Percentiles rank a stretch among this genome's conserved stretches.
Evolutionary conservation across 1,140 invertebrate genomes (phyloP).

Genomic region (Gryllus bimaculatus): DNA sequence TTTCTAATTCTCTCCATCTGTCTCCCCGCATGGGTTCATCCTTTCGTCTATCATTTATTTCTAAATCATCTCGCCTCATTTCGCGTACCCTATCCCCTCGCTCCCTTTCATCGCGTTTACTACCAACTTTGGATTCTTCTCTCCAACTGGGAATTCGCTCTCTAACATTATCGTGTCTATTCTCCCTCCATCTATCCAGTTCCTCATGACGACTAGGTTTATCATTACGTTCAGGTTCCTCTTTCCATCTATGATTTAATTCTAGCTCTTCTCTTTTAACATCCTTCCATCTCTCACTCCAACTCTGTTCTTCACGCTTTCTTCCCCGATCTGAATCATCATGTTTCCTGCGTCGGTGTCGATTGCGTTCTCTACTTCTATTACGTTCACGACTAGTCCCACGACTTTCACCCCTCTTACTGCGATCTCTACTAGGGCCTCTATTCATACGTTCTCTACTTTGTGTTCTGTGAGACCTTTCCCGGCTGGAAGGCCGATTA

Average conservation of each 20-base stretch:
- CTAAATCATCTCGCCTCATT: not conserved
- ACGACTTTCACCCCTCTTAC: not conserved
- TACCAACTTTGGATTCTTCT: not conserved
- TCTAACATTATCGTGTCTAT: not conserved
- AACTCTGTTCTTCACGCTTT: not conserved
- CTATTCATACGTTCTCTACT: slow-evolving; percentile 13
- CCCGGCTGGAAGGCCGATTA: not conserved
- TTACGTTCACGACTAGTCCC: not conserved
- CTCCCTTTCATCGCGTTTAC: not conserved
- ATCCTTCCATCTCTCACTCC: not conserved
- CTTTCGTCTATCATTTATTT: not conserved
- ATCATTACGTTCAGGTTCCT: not conserved
- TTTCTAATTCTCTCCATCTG: not conserved
- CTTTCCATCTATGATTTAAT: not conserved
- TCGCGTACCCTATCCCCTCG: not conserved
- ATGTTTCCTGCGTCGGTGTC: not conserved
- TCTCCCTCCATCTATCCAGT: not conserved
- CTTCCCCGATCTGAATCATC: not conserved
- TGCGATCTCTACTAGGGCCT: slow-evolving; percentile 10
- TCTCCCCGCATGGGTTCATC: not conserved
- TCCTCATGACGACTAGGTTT: not conserved
- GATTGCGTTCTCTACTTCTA: not conserved
- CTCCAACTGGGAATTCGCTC: not conserved
- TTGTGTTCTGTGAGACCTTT: not conserved
- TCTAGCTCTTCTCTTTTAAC: not conserved